Base-by-base conservation (phyloP, 2,888 invertebrate species). In the Eurois occulta region DNA sequence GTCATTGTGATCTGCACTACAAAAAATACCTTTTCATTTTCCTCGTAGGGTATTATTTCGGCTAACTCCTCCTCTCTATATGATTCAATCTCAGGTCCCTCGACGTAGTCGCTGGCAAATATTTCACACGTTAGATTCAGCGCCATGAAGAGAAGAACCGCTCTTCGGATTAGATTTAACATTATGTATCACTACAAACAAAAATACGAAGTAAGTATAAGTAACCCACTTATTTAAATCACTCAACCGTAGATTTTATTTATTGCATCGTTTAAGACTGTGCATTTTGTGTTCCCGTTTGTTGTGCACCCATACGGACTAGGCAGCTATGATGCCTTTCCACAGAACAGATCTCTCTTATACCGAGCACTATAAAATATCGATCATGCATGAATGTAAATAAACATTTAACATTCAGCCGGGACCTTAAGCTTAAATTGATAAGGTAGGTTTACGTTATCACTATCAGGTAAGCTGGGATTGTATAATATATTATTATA, bases 1-100 rank as follows among this genome's bases (percentile, higher is more conserved):
- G 13, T 32, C 28, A 52, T 43, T 46, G 16, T 10, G 3, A 43
- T 58, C 18, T 52, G 48, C 7, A 35, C 24, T 21, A 35, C 8
- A 43, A 62, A 83, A n/a, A 84, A 67, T 87, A 92, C 92, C 88
- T 91, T 88, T 69, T 91, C 81, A 73, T 89, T 86, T 52, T 82
- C 75, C 11, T 77, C 55, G 28, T 85, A 80, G 77, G 87, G 85
- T 83, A 79, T 84, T 46, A 87, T 72, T 68, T 84, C 77, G 6
- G 77, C 64, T 72, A 83, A 62, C 67, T 83, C 81, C 46, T 88
- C 87, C 18, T 85, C 78, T 58, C 80, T 60, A 48, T 80, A 78
- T 18, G 62, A 66, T 76, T 73, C 55, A 16, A 83, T 52, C 66
- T 72, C 68, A 67, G 73, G 60, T 21, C 78, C 68, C 0, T 43